These are phyloP conservation scores for Darevskia mixta DNA, from an alignment of 2,797 vertebrate genomes.

Conservation along the genomic window DNA sequence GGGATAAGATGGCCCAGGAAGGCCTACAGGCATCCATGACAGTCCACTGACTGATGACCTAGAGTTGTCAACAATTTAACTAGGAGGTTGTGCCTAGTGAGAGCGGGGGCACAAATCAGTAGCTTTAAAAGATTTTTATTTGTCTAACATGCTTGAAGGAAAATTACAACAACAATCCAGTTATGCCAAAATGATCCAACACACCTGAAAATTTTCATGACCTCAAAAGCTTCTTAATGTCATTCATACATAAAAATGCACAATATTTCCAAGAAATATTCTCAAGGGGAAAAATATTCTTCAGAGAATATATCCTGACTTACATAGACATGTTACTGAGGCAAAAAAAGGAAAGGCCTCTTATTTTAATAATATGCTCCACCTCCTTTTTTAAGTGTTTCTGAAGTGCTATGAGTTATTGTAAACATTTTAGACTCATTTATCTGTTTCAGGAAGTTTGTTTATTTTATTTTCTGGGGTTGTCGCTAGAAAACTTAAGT, in stretches of 20 bases:
- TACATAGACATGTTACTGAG: conserved; percentile 67
- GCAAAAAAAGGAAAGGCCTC: conserved; percentile 43
- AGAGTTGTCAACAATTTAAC: no score
- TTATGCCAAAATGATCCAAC: conserved; percentile 78
- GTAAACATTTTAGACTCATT: conserved; percentile 60
- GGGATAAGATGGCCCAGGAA: no score
- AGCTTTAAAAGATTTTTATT: conserved; percentile 80
- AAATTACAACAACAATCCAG: conserved; percentile 80
- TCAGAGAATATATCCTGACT: conserved; percentile 72
- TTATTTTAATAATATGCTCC: neutral
- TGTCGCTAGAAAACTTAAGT: conserved; percentile 39
- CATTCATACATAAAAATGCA: conserved; percentile 82
- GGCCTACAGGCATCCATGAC: no score
- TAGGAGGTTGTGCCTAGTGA: no score
- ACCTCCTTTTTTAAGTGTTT: conserved; percentile 1
- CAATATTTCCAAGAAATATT: conserved; percentile 73
- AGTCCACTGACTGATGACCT: no score
- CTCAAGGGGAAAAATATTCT: conserved; percentile 75
- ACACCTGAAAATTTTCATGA: conserved; percentile 66
- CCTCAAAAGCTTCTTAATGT: conserved; percentile 68
- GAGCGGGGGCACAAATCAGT: conserved; percentile 3
- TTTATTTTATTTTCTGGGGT: conserved; percentile 23
- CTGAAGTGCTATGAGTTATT: conserved; percentile 52
- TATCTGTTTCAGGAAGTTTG: neutral
- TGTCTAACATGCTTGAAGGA: conserved; percentile 82